Conservation (phyloP, 2,797 vertebrate genomes). For the Hirundo rustica region DNA sequence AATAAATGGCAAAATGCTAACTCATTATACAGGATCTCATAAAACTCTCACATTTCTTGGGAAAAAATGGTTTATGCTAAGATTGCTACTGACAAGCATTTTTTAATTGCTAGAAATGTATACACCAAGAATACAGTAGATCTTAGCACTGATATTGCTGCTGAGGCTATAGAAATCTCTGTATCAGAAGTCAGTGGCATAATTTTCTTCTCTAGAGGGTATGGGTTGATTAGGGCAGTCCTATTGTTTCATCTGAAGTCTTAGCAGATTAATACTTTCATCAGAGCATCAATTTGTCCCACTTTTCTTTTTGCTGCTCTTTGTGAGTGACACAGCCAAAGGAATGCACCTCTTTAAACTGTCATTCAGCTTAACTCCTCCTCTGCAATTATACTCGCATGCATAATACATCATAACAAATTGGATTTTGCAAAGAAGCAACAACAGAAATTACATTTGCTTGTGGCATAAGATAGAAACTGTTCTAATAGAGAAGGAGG, state of each 20-base stretch:
- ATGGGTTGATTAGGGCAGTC: conserved; percentile 23
- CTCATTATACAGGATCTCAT: conserved; percentile 53
- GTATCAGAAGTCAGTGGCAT: neutral
- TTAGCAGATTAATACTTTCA: conserved; percentile 61
- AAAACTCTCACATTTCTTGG: conserved; percentile 31
- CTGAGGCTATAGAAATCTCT: neutral
- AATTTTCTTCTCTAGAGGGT: conserved; percentile 15
- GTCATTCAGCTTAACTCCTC: conserved; percentile 67
- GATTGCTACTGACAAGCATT: conserved; percentile 50
- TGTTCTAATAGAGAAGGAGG: conserved; percentile 16
- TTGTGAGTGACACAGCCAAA: conserved; percentile 61
- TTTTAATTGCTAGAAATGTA: conserved; percentile 51
- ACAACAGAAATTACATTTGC: conserved; percentile 63
- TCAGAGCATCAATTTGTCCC: conserved; percentile 50
- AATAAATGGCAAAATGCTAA: conserved; percentile 55
- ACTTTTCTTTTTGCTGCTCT: conserved; percentile 58
- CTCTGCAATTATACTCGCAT: conserved; percentile 70
- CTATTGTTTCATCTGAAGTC: conserved; percentile 57
- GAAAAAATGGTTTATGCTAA: conserved; percentile 17
- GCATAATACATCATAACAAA: conserved; percentile 74
- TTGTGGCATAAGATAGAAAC: conserved; percentile 49
- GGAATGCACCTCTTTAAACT: conserved; percentile 63
- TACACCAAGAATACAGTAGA: neutral
- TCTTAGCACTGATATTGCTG: neutral
- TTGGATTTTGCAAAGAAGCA: conserved; percentile 63